phyloP scores from a whole-genome alignment of 2,113 vertebrate genomes.

The Hemiscyllium ocellatum region DNA sequence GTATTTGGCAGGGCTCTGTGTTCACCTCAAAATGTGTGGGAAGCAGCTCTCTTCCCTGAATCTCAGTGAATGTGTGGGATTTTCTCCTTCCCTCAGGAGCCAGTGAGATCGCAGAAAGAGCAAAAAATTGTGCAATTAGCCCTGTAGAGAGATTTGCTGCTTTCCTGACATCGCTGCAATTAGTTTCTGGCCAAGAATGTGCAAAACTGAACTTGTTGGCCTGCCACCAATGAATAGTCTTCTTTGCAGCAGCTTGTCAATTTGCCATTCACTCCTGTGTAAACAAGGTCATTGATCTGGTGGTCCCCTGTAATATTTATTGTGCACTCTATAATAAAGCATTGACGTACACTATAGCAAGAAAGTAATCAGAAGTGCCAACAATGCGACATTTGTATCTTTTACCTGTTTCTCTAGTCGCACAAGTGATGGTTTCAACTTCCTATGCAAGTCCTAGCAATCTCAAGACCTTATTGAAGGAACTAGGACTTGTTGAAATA shows the following conservation, averaged over 20 bases:
- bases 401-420: neutral
- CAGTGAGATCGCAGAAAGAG: no score
- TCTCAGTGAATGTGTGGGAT: neutral
- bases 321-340: no score
- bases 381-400: neutral
- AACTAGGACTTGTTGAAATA: neutral
- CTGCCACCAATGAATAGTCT: no score
- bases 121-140: no score
- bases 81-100: neutral
- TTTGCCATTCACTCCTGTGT: neutral
- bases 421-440: neutral
- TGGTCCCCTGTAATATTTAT: neutral
- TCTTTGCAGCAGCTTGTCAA: neutral
- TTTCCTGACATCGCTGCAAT: no score
- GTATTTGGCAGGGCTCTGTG: neutral
- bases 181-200: no score
- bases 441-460: neutral
- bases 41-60: neutral
- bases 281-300: neutral
- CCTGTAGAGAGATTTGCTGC: no score
- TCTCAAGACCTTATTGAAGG: neutral
- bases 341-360: neutral
- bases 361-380: neutral
- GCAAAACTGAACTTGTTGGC: no score
- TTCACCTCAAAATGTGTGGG: neutral